A percentile compares a stretch with the other conserved stretches of the same genome.
Evolutionary conservation across 2,113 vertebrate genomes (phyloP).

Genomic region (Casuarius casuarius): DNA sequence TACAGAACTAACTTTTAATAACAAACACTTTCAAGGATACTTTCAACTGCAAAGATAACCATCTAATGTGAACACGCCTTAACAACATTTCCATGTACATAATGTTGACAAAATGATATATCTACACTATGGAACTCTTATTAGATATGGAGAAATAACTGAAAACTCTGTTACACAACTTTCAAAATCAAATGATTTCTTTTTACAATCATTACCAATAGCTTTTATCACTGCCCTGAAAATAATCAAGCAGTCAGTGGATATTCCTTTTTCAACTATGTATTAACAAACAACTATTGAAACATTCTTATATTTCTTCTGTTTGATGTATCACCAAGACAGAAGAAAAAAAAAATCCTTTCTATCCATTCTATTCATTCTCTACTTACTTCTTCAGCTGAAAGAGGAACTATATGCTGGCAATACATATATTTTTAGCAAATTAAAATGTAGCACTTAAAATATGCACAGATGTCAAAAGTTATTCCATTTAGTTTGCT

Average conservation of each 20-base stretch:
- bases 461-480: not conserved
- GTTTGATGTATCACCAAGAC: not conserved
- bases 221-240: not conserved
- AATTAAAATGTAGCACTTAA: not conserved
- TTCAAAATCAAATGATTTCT: not conserved
- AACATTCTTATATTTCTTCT: not conserved
- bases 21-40: not conserved
- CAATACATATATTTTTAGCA: not conserved
- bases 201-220: not conserved
- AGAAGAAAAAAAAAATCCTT: not conserved
- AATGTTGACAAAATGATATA: not conserved
- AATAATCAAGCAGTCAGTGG: not conserved
- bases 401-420: not conserved
- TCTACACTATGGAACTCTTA: not conserved
- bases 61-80: not conserved
- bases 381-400: not conserved
- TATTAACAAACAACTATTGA: fast-evolving
- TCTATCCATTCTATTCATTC: not conserved
- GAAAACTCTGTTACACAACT: not conserved
- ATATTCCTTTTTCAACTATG: not conserved
- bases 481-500: not conserved
- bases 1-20: not conserved
- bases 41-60: not conserved
- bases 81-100: not conserved
- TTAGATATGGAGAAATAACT: not conserved